Evolutionary conservation across 2,797 vertebrate genomes (phyloP), one percentile per base, ranked within the genome.

Genomic region (Schizopygopsis pylzovi): DNA sequence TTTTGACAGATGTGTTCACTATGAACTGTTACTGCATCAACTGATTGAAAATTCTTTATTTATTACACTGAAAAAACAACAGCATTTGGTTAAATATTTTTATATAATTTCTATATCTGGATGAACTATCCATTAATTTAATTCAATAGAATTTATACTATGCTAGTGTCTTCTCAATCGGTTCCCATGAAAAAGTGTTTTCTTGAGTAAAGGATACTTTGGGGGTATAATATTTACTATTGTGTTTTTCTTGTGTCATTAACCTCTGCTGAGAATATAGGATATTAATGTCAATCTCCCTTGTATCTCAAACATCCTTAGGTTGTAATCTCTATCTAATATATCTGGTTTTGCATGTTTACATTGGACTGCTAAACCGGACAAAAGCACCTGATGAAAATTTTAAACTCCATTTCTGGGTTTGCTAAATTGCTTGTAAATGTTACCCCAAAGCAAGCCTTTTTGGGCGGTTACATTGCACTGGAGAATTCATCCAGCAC

Each of bases 181-280:
- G n/a, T 73, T 73, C 4, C 7, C 1, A 52, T 4, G 7, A 7
- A 37, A 61, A 12, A 43, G 22, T 61, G 0, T 61, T 61, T 43
- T n/a, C 33, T 78, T 78, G 22, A 59, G 11, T 78, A 61, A 61
- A 56, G 33, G 11, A 33, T 13, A 45, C 59, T 65, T 61, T 79
- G 56, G 59, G 41, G 39, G 59, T 43, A 13, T 37, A 4, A 86
- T 67, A 90, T 90, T 82, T 81, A 84, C 6, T 72, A 52, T 68
- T 56, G 39, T 33, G 5, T 11, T 47, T 33, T 63, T 43, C 49
- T 22, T 67, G 79, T 33, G 25, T 78, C 20, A 78, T 78, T 59
- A 78, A 59, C 37, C 6, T 39, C 65, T 83, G 87, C 86, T 92
- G 89, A 92, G 91, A 91, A 94, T 93, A 93, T 93, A 91, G 94